A percentile compares a stretch with the other conserved stretches of the same genome.
Evolutionary conservation across 2,113 vertebrate species (phyloP).

Genomic region (Nannospalax galili): DNA sequence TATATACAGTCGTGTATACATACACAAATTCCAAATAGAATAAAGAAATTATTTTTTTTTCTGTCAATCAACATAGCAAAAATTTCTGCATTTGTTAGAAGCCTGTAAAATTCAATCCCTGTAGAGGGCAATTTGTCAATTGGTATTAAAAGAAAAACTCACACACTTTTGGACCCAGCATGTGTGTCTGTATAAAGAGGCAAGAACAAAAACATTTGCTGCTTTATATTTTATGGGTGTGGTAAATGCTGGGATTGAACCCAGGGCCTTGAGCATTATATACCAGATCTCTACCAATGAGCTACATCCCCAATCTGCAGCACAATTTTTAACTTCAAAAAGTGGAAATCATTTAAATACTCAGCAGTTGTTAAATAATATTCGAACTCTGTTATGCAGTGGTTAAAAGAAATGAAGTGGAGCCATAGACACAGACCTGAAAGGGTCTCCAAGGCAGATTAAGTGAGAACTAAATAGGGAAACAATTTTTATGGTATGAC

Average conservation of each 20-base stretch:
- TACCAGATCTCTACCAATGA: background rate
- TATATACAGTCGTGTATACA: background rate
- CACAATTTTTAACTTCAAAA: background rate
- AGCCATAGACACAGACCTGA: background rate
- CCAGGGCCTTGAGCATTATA: background rate
- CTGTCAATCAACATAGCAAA: background rate
- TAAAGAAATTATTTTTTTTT: background rate
- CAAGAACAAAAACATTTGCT: background rate
- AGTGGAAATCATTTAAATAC: background rate
- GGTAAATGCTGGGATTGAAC: background rate
- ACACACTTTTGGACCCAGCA: background rate
- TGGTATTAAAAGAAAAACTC: slow-evolving; percentile 47
- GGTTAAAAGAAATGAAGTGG: slow-evolving; percentile 51
- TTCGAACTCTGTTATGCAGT: background rate
- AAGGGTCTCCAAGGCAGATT: background rate
- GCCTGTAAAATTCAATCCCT: background rate
- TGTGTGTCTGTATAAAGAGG: background rate
- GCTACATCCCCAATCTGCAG: background rate
- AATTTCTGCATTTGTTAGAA: background rate
- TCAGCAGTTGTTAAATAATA: slow-evolving; percentile 28
- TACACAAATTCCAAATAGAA: slow-evolving; percentile 14
- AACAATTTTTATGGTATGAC: slow-evolving; percentile 27
- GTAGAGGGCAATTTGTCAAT: background rate
- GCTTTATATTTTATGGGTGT: background rate
- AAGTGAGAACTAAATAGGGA: background rate